These are phyloP conservation scores for Drosophila orosa DNA, from an alignment of 1,140 invertebrate species.

Conservation along the genomic window DNA sequence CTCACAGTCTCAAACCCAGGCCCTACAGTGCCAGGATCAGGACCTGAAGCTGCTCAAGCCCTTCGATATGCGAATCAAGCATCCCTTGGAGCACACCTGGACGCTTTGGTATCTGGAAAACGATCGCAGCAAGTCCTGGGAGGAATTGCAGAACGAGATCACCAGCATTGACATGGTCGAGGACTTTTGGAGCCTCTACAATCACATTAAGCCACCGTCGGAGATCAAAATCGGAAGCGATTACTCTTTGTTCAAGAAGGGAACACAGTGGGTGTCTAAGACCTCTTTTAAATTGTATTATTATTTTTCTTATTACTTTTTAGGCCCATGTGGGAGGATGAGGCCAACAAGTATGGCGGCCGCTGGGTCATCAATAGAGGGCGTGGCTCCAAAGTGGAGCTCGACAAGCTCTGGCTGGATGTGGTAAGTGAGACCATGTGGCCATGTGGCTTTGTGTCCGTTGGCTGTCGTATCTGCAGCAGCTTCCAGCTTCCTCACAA, in stretches of 20 bases:
- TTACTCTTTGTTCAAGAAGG: constrained; percentile 98
- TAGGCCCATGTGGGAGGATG: constrained; percentile 99
- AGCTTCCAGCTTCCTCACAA: constrained; percentile 3
- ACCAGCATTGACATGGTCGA: constrained; percentile 97
- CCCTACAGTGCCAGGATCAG: constrained; percentile 29
- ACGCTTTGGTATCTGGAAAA: constrained; percentile 99
- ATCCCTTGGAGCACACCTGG: constrained; percentile 98
- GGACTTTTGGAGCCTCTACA: constrained; percentile 94
- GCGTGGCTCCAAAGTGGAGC: constrained; percentile 91
- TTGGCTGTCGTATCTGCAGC: constrained; percentile 20
- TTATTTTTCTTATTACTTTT: not conserved
- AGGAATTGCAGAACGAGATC: constrained; percentile 92
- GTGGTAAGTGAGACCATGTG: constrained; percentile 88
- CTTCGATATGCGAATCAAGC: constrained; percentile 86
- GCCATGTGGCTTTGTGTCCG: constrained; percentile 35
- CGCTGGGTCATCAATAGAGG: constrained; percentile 97
- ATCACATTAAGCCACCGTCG: constrained; percentile 98
- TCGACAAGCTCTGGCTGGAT: constrained; percentile 98
- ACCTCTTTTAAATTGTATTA: no score
- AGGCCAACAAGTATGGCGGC: constrained; percentile 93
- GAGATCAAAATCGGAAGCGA: constrained; percentile 95
- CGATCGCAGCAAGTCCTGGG: constrained; percentile 95
- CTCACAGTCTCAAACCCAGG: constrained; percentile 15
- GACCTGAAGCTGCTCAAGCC: constrained; percentile 5
- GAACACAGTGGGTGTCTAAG: constrained; percentile 88